A percentile compares a stretch with the other conserved stretches of the same genome.
These are phyloP conservation scores for Lanistes nyassanus DNA, from an alignment of 1,140 invertebrate species.

Conservation along the genomic window DNA sequence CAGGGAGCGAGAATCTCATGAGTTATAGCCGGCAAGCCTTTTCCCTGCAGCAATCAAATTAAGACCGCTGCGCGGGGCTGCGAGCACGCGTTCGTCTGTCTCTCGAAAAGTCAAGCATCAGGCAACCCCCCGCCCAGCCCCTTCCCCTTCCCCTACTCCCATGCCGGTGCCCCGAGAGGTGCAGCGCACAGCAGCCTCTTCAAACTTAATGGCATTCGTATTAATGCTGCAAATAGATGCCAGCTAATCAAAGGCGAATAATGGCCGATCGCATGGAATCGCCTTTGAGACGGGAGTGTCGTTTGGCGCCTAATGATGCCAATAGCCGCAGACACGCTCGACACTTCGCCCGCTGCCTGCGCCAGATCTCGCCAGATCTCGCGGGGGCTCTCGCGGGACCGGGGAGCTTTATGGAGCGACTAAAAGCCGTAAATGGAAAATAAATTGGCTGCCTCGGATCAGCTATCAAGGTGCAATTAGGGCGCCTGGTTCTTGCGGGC, in stretches of 20 bases:
- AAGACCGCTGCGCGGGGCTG: slow-evolving; percentile 6
- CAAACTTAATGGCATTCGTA: slow-evolving; percentile 25
- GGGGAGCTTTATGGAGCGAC: slow-evolving; percentile 40
- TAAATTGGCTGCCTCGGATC: slow-evolving; percentile 38
- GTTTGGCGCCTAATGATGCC: slow-evolving; percentile 40
- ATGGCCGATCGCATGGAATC: slow-evolving; percentile 41
- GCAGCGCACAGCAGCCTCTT: slow-evolving; percentile 19
- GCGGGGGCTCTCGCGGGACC: slow-evolving; percentile 28
- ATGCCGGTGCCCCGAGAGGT: not conserved
- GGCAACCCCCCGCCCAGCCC: slow-evolving; percentile 10
- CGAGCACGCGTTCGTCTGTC: not conserved
- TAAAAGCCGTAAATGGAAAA: slow-evolving; percentile 44
- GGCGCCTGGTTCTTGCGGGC: slow-evolving; percentile 2
- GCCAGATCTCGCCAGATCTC: slow-evolving; percentile 18
- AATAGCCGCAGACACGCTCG: slow-evolving; percentile 31
- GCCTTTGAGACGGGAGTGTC: slow-evolving; percentile 33
- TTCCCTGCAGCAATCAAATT: slow-evolving; percentile 29
- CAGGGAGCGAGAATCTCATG: slow-evolving; percentile 22
- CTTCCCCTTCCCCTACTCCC: not conserved
- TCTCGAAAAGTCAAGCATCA: not conserved
- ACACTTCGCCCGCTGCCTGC: slow-evolving; percentile 20
- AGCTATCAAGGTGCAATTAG: slow-evolving; percentile 31
- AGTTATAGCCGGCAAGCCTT: slow-evolving; percentile 24
- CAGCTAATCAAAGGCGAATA: slow-evolving; percentile 40
- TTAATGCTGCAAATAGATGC: slow-evolving; percentile 33